Base-by-base conservation (phyloP, 2,888 invertebrate species). In the Lochmaea capreae region DNA sequence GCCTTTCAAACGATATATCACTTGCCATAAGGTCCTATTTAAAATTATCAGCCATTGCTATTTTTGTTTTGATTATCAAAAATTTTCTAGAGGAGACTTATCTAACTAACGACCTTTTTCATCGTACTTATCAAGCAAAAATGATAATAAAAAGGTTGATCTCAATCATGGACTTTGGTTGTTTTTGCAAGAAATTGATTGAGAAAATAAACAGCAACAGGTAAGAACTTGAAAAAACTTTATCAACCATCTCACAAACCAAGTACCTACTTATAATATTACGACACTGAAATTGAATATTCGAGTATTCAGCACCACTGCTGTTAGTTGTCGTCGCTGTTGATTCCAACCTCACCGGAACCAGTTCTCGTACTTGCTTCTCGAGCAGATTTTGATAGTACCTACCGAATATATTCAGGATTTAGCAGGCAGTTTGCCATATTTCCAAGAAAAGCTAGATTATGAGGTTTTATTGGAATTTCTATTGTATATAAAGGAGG, bases 321-420 rank as follows among this genome's bases (percentile, higher is more conserved):
- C 26, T 26, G 3, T 26, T 26, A 2, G 26, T 2, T 33, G 0
- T 5, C 5, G 33, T 33, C 5, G 18, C 22, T 57, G 9, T 18
- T 2, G 12, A 57, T 57, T 57, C 22, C 22, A 18, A 22, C 57
- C 12, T 57, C 57, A 8, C 10, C 18, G 57, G 16, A 22, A 57
- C 18, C 57, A 57, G 18, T 57, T 4, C 33, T 33, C 4, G 33
- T 33, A 22, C 49, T 46, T 43, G 16, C 26, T 43, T 61, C 22
- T 46, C 16, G 52, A 2, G 39, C 14, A 42, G n/a, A 42, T 62
- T 62, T 39, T 62, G 42, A n/a, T 62, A 62, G 62, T 62, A 42
- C 26, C 2, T 62, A 42, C n/a, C 12, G 9, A 42, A 39, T 6
- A 62, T 39, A 39, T 61, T 39, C 33, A 39, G 33, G 12, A 57